Evolutionary conservation across 2,113 vertebrate genomes (phyloP).

Genomic region (Passer domesticus): DNA sequence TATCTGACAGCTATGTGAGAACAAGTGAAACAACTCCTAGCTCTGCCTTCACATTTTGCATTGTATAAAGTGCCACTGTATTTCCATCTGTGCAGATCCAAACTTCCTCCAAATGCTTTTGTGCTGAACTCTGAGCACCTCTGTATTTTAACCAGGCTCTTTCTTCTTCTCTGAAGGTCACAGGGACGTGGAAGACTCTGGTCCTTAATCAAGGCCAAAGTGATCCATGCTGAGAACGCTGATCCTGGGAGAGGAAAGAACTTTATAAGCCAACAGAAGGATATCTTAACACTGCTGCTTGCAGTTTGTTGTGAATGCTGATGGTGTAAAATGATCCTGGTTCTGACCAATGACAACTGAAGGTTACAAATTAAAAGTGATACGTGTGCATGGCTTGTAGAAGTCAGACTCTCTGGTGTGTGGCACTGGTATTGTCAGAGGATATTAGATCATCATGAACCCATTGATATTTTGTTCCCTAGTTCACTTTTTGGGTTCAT

Average conservation of each 20-base stretch:
- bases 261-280: slow-evolving; percentile 79
- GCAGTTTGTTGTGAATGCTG: not conserved
- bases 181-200: slow-evolving; percentile 82
- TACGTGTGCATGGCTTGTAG: not conserved
- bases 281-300: slow-evolving; percentile 45
- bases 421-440: not conserved
- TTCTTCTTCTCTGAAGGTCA: slow-evolving; percentile 74
- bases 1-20: slow-evolving; percentile 79
- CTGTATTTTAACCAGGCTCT: not conserved
- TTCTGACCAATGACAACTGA: not conserved
- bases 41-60: not conserved
- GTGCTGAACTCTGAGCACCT: not conserved
- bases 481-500: not conserved
- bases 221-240: slow-evolving; percentile 66
- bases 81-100: not conserved
- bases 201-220: slow-evolving; percentile 82
- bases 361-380: not conserved
- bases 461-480: not conserved
- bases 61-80: not conserved
- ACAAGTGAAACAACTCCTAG: not conserved
- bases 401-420: not conserved
- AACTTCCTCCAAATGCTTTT: not conserved
- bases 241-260: slow-evolving; percentile 65
- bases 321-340: not conserved
- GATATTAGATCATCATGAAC: not conserved